phyloP scores from a whole-genome alignment of 2,113 vertebrate species.

The Pardalotus punctatus region DNA sequence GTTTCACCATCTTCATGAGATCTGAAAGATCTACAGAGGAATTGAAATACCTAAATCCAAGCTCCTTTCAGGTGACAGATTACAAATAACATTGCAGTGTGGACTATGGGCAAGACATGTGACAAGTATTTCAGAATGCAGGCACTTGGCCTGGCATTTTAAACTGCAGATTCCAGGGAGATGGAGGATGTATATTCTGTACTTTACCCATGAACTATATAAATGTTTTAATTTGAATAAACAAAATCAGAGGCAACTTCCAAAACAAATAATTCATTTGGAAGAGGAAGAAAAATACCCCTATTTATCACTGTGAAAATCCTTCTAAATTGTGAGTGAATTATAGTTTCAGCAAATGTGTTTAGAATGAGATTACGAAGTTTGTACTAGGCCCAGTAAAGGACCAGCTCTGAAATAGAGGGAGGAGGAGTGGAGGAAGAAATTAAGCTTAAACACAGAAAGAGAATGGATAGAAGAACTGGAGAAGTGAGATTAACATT shows the following conservation, averaged over 20 bases:
- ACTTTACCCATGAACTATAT: neutral
- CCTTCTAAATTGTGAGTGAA: neutral
- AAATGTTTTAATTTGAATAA: constrained; percentile 5
- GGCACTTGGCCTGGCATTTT: neutral
- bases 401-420: neutral
- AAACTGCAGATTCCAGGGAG: neutral
- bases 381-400: constrained; percentile 1
- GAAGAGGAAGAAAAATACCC: neutral
- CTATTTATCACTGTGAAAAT: constrained; percentile 36
- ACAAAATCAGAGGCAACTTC: neutral
- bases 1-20: neutral
- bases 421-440: neutral
- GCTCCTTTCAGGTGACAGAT: neutral
- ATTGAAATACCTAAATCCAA: neutral
- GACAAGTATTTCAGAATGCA: neutral
- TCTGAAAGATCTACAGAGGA: neutral
- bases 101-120: neutral
- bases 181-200: neutral
- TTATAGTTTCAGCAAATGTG: neutral
- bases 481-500: constrained; percentile 6
- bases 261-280: constrained; percentile 1
- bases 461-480: neutral
- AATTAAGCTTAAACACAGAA: neutral
- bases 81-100: neutral
- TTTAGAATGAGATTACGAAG: constrained; percentile 2